Percentiles rank a stretch among this genome's conserved stretches.
These are phyloP conservation scores for Myotis davidii DNA, from an alignment of 2,113 vertebrate species.

Conservation along the genomic window DNA sequence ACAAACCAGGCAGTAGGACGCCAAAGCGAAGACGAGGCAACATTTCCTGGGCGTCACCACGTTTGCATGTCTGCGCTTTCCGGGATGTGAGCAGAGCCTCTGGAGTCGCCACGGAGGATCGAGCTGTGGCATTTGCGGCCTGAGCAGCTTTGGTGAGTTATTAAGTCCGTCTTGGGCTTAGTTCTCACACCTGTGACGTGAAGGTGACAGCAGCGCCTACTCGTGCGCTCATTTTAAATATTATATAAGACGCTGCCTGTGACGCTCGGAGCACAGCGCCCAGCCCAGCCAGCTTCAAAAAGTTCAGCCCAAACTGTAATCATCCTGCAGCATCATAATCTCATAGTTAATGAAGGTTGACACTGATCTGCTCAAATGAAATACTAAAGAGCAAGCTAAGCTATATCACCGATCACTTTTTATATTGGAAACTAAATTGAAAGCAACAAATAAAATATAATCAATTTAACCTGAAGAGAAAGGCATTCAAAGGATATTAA, in stretches of 20 bases:
- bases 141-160: neutral
- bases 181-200: neutral
- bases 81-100: neutral
- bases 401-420: neutral
- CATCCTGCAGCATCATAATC: neutral
- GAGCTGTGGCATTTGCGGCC: neutral
- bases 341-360: neutral
- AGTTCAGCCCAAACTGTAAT: neutral
- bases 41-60: accelerated
- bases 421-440: neutral
- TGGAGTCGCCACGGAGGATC: neutral
- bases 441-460: slow-evolving; percentile 30
- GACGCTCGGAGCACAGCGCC: neutral
- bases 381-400: neutral
- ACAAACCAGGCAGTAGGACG: accelerated
- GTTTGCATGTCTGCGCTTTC: neutral
- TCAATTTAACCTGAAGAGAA: neutral
- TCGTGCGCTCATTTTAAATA: neutral
- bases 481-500: neutral
- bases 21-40: accelerated
- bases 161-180: neutral
- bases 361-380: slow-evolving; percentile 8
- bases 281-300: neutral
- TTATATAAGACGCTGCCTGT: neutral
- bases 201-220: neutral